Evolutionary conservation across 2,113 vertebrate genomes (phyloP), one percentile per base, ranked within the genome.

Genomic region (Xiphophorus couchianus): DNA sequence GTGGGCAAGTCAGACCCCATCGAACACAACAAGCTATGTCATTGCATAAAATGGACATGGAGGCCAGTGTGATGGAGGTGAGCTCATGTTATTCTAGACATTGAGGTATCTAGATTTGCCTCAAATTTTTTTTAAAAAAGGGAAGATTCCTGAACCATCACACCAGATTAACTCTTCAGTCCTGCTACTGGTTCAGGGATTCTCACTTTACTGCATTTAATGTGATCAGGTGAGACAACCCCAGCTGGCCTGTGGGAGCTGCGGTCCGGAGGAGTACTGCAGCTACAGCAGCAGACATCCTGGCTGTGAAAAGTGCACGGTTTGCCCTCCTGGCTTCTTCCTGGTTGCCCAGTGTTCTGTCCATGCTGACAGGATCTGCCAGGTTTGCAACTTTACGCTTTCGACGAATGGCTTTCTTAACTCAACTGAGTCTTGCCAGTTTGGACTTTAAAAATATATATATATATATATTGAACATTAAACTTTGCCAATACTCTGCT

Each of bases 271-370:
- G 29, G 95, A 97, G 90, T 97, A 96, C 91, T 97, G 96, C 28
- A 92, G 91, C 91, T 96, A 96, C 90, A 95, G 92, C 44, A 94
- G 93, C 70, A 93, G 92, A 5, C 91, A 83, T 28, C 95, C 94
- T 25, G 92, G 76, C 28, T 97, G 96, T 90, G 93, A 96, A 88
- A 96, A 93, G 88, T 96, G 95, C 78, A 96, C 95, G 0, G 67
- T 95, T 79, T 98, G 96, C 79, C 96, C 95, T 12, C 88, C 95
- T 3, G 95, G 95, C 1, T 97, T 97, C 94, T 96, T 96, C 85
- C 91, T 97, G 78, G 94, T 96, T 17, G 92, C 94, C 0, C 95
- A 96, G 73, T 97, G 96, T 86, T 96, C 95, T 33, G 78, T 92
- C 81, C 95, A 94, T 10, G 84, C 94, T 30, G 95, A 97, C 92